Conservation (phyloP, 1,140 invertebrate species). For the Maconellicoccus hirsutus region DNA sequence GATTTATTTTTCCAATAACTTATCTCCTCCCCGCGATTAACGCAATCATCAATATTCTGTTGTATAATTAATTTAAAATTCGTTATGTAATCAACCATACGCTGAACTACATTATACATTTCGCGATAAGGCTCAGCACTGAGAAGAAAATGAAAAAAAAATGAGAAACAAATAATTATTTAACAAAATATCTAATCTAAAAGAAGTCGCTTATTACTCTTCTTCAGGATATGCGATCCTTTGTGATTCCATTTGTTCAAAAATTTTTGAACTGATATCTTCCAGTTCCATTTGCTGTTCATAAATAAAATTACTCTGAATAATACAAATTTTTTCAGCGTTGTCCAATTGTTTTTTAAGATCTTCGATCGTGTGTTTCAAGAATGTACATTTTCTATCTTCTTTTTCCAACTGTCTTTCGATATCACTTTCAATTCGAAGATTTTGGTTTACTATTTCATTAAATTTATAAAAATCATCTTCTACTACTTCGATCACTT, state of each 20-base stretch:
- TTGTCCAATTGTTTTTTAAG: background rate
- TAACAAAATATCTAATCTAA: too few species aligned
- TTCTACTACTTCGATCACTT: background rate
- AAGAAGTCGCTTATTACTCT: too few species aligned
- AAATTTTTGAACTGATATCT: background rate
- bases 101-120: background rate
- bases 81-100: background rate
- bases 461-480: background rate
- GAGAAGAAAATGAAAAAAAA: too few species aligned
- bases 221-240: background rate
- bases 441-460: background rate
- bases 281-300: constrained; percentile 5
- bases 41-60: background rate
- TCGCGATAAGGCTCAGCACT: background rate
- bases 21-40: background rate
- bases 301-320: background rate
- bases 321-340: background rate
- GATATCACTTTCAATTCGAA: background rate
- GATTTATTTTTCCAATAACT: background rate
- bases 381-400: constrained; percentile 15
- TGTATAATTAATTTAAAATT: constrained; percentile 2
- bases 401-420: constrained; percentile 11
- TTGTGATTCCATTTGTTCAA: background rate
- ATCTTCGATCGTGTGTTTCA: background rate
- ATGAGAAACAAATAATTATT: too few species aligned